Conservation (phyloP, 1,140 invertebrate species). For the Adoxophyes honmai region DNA sequence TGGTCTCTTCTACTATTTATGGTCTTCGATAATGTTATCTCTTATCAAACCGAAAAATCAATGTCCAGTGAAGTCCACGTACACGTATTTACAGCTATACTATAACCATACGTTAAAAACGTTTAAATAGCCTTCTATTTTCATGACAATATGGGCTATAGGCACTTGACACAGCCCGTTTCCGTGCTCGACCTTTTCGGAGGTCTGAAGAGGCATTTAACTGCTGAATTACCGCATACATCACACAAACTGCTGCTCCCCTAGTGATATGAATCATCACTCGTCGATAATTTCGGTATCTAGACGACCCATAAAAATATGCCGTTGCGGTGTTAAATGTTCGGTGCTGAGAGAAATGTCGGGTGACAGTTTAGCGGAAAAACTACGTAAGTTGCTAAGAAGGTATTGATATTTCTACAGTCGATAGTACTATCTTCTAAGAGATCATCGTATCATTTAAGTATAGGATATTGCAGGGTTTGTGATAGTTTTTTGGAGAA, state of each 20-base stretch:
- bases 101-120: neutral
- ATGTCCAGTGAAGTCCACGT: no score
- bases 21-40: no score
- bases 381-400: no score
- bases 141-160: slow-evolving; percentile 2
- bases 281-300: slow-evolving; percentile 6
- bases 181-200: neutral
- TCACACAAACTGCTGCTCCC: neutral
- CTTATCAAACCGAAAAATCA: neutral
- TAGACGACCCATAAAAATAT: slow-evolving; percentile 3
- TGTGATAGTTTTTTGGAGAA: no score
- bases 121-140: slow-evolving; percentile 1
- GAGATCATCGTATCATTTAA: no score
- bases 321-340: no score
- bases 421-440: no score
- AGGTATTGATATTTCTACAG: no score
- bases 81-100: slow-evolving; percentile 1
- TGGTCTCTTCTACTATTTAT: no score
- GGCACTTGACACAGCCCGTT: neutral
- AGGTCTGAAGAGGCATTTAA: neutral
- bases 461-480: no score
- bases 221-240: slow-evolving; percentile 4
- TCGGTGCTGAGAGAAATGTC: no score
- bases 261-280: slow-evolving; percentile 2
- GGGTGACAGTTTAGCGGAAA: no score